phyloP scores from a whole-genome alignment of 1,140 invertebrate species.

The Cherax quadricarinatus region DNA sequence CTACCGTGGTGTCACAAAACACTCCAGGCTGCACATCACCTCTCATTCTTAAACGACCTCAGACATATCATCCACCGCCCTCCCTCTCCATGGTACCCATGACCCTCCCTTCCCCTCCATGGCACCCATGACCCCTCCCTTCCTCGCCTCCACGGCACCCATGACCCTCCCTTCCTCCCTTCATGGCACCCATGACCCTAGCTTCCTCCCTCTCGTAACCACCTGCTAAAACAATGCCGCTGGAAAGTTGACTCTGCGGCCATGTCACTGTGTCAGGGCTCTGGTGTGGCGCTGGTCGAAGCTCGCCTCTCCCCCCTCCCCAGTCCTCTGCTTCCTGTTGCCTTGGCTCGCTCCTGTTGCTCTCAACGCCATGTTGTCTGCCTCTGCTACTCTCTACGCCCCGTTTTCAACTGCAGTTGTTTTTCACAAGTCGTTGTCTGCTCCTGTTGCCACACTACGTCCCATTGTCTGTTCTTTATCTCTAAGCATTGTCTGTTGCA shows the following conservation, averaged over 20 bases:
- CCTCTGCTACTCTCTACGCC: background rate
- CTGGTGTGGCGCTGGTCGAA: background rate
- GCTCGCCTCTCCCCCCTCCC: background rate
- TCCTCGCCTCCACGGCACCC: slow-evolving; percentile 1
- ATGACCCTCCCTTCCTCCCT: slow-evolving; percentile 5
- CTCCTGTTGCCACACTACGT: background rate
- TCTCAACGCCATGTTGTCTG: background rate
- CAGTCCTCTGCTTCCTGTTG: slow-evolving; percentile 14
- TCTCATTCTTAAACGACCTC: too few relatives aligned
- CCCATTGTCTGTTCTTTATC: background rate
- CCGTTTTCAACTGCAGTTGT: background rate
- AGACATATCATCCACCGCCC: too few relatives aligned
- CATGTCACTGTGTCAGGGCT: slow-evolving; percentile 59
- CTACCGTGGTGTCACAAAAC: too few relatives aligned
- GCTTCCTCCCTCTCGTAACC: slow-evolving; percentile 43
- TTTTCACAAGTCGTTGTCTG: background rate
- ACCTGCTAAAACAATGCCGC: slow-evolving; percentile 46
- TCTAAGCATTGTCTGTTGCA: too few relatives aligned
- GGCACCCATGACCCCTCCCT: background rate
- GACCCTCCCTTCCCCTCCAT: background rate
- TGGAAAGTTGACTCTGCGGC: slow-evolving; percentile 54
- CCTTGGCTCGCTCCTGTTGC: background rate
- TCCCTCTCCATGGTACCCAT: background rate
- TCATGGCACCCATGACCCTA: slow-evolving; percentile 33
- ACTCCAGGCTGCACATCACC: too few relatives aligned